These are phyloP conservation scores for Watsonalla binaria DNA, from an alignment of 2,888 invertebrate species.

Conservation along the genomic window DNA sequence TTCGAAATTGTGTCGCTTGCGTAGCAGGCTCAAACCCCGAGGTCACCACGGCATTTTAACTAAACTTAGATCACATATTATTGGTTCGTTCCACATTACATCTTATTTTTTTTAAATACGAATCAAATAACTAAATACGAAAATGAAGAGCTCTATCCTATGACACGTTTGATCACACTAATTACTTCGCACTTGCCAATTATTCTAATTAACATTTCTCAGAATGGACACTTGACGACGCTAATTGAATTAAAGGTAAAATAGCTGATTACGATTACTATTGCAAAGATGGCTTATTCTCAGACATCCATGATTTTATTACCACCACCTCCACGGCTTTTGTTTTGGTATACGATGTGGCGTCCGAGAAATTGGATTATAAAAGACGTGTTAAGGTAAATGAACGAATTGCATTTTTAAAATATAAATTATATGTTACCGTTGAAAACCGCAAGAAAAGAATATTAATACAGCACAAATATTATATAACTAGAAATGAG, in stretches of 20 bases:
- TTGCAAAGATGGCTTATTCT: too few relatives aligned
- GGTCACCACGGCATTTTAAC: too few relatives aligned
- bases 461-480: background rate
- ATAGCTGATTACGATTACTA: too few relatives aligned
- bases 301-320: too few relatives aligned
- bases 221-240: slow-evolving; percentile 9
- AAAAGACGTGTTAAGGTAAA: background rate
- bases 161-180: background rate
- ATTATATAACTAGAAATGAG: background rate
- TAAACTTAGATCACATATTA: too few relatives aligned
- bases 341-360: too few relatives aligned
- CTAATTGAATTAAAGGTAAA: background rate
- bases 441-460: too few relatives aligned
- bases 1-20: too few relatives aligned
- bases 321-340: too few relatives aligned
- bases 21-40: too few relatives aligned
- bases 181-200: slow-evolving; percentile 28
- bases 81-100: too few relatives aligned
- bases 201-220: slow-evolving; percentile 32
- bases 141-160: background rate
- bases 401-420: background rate
- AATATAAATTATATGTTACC: background rate
- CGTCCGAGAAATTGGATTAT: background rate
- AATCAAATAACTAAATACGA: background rate
- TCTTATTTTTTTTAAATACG: too few relatives aligned